Base-by-base conservation (phyloP, 2,113 vertebrate species). In the Antigone vipio region DNA sequence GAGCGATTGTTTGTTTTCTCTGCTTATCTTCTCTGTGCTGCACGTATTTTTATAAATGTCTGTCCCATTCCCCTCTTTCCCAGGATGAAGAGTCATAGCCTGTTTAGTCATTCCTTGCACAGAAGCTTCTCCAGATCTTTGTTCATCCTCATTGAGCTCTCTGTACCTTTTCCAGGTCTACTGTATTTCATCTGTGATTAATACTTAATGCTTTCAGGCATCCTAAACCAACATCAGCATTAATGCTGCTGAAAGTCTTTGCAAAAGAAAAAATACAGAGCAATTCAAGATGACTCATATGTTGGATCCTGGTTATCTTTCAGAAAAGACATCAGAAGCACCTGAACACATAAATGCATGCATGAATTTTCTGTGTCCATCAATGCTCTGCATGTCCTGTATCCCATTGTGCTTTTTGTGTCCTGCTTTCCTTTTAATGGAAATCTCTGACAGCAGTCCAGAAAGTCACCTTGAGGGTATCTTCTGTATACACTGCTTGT, bases 101-200 rank as follows among this genome's bases (percentile, higher is more conserved):
- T 81, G 16, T 76, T n/a, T 60, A 56, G 49, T 79, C 44, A 52
- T 60, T 90, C 49, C 34, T 92, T 58, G 55, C 32, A 30, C 38
- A 63, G 79, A 86, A 88, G n/a, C 24, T 83, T 68, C 67, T 82
- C 34, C 34, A 40, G 53, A 42, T 73, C 82, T 93, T 94, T 76
- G 55, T 53, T 88, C 82, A 76, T 69, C 45, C 21, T 73, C 5
- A 0, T 9, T 86, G 72, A 79, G 67, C 20, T 38, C 53, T 85
- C 62, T 79, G 42, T 77, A 50, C 32, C 34, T 92, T 93, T 79
- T 86, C 22, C 13, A 69, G 15, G 24, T 32, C n/a, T 72, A 9
- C 45, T 83, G 60, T 90, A 62, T 85, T 92, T 94, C 18, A 5
- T 58, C n/a, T 83, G 42, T 90, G 55, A 88, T 96, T 83, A 90